These are phyloP conservation scores for Panthera uncia DNA, from an alignment of 2,113 vertebrate species.

Conservation along the genomic window DNA sequence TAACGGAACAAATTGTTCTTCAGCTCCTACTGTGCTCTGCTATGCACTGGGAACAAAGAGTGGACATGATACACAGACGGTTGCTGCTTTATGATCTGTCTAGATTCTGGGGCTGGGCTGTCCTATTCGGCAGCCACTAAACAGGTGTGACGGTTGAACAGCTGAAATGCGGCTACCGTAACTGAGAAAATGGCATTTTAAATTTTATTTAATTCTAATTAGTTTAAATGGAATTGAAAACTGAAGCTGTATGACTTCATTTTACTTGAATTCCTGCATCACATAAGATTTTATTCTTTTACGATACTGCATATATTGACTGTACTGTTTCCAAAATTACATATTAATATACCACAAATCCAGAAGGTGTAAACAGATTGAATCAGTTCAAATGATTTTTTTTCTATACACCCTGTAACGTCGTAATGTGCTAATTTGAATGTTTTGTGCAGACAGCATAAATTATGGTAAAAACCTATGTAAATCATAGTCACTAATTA, in stretches of 20 bases:
- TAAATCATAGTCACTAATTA: not conserved
- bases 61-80: not conserved
- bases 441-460: not conserved
- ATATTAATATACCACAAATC: not conserved
- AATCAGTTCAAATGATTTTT: not conserved
- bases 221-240: not conserved
- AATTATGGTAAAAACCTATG: not conserved
- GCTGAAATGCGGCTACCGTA: not conserved
- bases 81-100: not conserved
- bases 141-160: not conserved
- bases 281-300: not conserved
- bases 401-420: not conserved
- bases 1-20: not conserved
- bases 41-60: not conserved
- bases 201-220: not conserved
- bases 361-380: not conserved
- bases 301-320: not conserved
- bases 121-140: not conserved
- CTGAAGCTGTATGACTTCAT: not conserved
- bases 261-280: not conserved
- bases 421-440: not conserved
- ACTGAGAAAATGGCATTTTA: not conserved
- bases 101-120: not conserved
- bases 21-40: not conserved
- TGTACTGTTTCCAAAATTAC: not conserved